Evolutionary conservation across 1,140 invertebrate genomes (phyloP).

Genomic region (Hycleus cichorii): DNA sequence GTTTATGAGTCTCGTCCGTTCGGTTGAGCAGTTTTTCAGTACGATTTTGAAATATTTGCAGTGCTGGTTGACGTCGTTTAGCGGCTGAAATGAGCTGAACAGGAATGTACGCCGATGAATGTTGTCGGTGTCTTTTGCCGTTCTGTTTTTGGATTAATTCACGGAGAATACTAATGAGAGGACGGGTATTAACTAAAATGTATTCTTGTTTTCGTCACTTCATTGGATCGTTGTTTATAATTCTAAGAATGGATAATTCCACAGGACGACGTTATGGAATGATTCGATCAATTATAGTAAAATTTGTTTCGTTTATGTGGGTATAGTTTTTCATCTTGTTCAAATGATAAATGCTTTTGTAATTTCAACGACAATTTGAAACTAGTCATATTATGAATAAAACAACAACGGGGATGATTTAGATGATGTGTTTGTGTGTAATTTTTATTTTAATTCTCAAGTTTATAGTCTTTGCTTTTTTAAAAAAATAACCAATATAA

Average conservation of each 20-base stretch:
- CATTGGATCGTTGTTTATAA: constrained; percentile 9
- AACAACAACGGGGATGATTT: no score
- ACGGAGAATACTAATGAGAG: constrained; percentile 39
- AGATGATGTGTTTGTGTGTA: no score
- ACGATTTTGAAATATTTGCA: constrained; percentile 39
- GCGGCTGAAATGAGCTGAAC: constrained; percentile 34
- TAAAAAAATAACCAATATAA: constrained; percentile 16
- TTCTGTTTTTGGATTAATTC: constrained; percentile 41
- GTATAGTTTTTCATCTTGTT: not conserved
- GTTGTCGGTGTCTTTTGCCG: constrained; percentile 31
- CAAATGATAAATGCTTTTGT: no score
- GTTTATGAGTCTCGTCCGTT: constrained; percentile 35
- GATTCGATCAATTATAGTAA: constrained; percentile 14
- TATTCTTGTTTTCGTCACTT: constrained; percentile 36
- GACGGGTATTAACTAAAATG: constrained; percentile 35
- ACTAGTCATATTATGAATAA: no score
- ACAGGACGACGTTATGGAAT: constrained; percentile 15
- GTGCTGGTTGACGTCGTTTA: constrained; percentile 33
- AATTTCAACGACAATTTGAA: no score
- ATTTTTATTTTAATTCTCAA: no score
- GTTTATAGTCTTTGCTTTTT: no score
- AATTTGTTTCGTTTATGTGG: not conserved
- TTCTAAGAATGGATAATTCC: constrained; percentile 10
- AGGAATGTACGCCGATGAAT: constrained; percentile 32
- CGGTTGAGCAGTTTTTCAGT: constrained; percentile 31